Percentiles rank a stretch among this genome's conserved stretches.
Evolutionary conservation across 2,113 vertebrate species (phyloP).

Genomic region (Sterna hirundo): DNA sequence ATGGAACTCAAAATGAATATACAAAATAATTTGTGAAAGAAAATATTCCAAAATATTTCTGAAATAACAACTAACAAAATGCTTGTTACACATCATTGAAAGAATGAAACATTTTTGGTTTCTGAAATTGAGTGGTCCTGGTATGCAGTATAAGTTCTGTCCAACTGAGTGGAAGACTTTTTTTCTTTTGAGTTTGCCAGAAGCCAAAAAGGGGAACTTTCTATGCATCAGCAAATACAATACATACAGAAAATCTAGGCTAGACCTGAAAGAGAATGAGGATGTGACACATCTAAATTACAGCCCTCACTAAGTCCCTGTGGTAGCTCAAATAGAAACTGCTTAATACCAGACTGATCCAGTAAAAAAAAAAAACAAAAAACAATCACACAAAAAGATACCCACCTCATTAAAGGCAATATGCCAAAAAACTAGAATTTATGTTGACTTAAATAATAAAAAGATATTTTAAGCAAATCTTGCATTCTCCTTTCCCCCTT

Average conservation of each 20-base stretch:
- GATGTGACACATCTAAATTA: background rate
- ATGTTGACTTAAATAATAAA: background rate
- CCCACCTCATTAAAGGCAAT: background rate
- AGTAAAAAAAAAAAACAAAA: background rate
- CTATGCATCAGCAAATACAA: background rate
- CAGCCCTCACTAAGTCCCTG: background rate
- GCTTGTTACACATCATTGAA: accelerated
- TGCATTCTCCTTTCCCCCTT: background rate
- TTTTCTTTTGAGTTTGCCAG: background rate
- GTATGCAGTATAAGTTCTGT: background rate
- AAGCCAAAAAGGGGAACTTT: background rate
- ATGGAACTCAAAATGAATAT: background rate
- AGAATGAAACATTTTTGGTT: background rate
- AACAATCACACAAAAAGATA: background rate
- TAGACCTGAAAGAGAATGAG: background rate
- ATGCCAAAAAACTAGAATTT: background rate
- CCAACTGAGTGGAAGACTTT: background rate
- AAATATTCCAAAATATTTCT: background rate
- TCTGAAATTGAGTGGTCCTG: background rate
- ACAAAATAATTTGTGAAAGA: background rate
- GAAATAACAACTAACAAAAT: background rate
- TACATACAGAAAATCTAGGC: background rate
- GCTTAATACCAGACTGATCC: background rate
- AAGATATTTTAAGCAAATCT: background rate
- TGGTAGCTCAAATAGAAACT: background rate